Percentiles rank a stretch among this genome's conserved stretches.
Evolutionary conservation across 23 tunicate species (phyloP).

Genomic region (Phallusia fumigata): DNA sequence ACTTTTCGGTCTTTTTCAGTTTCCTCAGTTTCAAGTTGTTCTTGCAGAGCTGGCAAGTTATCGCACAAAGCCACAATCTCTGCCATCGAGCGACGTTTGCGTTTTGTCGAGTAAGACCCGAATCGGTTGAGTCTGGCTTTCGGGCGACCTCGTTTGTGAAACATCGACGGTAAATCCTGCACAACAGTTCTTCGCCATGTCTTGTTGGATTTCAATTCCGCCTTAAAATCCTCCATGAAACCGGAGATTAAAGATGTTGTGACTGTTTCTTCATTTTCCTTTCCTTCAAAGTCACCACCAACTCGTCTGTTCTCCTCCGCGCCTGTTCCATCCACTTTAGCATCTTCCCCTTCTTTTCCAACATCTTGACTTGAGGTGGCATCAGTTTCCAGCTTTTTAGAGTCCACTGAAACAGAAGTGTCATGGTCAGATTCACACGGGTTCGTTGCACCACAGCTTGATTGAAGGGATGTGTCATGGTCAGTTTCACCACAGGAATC

Average conservation of each 20-base stretch:
- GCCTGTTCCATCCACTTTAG: too few relatives aligned
- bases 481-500: too few relatives aligned
- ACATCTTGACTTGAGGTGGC: too few relatives aligned
- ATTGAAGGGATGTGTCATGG: too few relatives aligned
- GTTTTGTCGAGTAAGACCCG: not conserved
- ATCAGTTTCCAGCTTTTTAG: too few relatives aligned
- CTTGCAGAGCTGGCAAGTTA: not conserved
- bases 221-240: not conserved
- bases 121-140: not conserved
- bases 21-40: not conserved
- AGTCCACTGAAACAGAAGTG: too few relatives aligned
- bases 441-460: too few relatives aligned
- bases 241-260: not conserved
- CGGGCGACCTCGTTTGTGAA: not conserved
- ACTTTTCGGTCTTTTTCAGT: not conserved
- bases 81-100: not conserved
- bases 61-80: conserved; percentile 33
- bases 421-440: too few relatives aligned
- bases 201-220: not conserved
- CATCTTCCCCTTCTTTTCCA: too few relatives aligned
- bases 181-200: not conserved
- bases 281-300: too few relatives aligned
- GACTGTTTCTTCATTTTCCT: not conserved
- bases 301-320: too few relatives aligned
- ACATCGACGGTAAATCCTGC: not conserved